Percentiles rank a stretch among this genome's conserved stretches.
Conservation (phyloP, 2,797 vertebrate genomes). For the Monodelphis domestica region DNA sequence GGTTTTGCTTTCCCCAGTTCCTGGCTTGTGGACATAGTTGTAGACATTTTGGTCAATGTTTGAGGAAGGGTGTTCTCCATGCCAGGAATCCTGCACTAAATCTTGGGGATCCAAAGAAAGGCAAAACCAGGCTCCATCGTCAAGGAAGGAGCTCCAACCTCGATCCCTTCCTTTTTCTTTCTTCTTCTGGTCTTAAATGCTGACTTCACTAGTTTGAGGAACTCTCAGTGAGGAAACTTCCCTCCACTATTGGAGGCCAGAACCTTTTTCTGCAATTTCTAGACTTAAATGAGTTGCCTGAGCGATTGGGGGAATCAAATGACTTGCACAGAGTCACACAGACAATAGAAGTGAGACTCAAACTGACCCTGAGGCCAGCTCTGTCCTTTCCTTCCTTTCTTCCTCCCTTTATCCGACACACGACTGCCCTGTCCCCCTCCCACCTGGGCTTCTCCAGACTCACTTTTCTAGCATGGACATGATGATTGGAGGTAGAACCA, state of each 20-base stretch:
- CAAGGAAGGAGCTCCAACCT: background rate
- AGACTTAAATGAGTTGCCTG: background rate
- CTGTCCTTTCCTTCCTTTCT: background rate
- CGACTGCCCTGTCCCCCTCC: background rate
- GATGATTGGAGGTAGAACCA: slow-evolving; percentile 93
- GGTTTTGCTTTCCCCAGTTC: background rate
- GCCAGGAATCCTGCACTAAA: no score
- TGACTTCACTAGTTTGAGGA: background rate
- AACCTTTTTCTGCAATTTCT: background rate
- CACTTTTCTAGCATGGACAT: slow-evolving; percentile 96
- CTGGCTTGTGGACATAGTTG: background rate
- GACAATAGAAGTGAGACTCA: background rate
- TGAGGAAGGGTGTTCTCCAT: background rate
- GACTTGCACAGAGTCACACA: background rate
- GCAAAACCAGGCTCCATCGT: background rate
- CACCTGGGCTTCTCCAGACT: slow-evolving; percentile 72
- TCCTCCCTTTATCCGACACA: background rate
- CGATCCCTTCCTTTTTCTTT: background rate
- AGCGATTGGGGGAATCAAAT: background rate
- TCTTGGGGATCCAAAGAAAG: no score
- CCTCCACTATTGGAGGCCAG: background rate
- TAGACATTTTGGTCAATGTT: background rate
- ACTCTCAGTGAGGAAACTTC: background rate
- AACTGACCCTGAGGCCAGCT: background rate
- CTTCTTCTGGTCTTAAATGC: background rate